phyloP scores from a whole-genome alignment of 2,113 vertebrate species.

The Oncorhynchus gorbuscha region DNA sequence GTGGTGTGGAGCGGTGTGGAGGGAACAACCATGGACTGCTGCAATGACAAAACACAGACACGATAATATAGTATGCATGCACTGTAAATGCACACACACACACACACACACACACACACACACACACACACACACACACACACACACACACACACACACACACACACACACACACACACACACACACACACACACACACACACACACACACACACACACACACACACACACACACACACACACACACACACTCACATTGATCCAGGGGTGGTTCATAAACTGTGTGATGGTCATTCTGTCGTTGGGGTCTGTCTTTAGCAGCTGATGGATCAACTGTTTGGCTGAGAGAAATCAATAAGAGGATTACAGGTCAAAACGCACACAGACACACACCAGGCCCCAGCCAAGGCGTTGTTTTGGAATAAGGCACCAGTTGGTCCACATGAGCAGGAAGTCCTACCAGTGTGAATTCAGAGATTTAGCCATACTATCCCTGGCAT shows the following conservation, averaged over 20 bases:
- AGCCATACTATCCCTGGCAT: constrained; percentile 9
- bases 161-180: too few species aligned
- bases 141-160: too few species aligned
- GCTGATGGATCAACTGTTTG: constrained; percentile 90
- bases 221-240: constrained; percentile 1
- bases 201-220: too few species aligned
- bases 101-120: not conserved
- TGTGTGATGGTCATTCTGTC: constrained; percentile 94
- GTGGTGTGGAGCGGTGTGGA: constrained; percentile 94
- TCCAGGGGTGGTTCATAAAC: constrained; percentile 98
- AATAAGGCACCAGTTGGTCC: not conserved
- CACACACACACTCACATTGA: constrained; percentile 66
- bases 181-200: too few species aligned
- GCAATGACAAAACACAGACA: constrained; percentile 22
- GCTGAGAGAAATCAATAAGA: constrained; percentile 64
- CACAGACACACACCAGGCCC: constrained; percentile 5
- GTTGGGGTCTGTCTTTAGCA: constrained; percentile 94
- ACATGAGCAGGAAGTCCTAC: not conserved
- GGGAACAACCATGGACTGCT: constrained; percentile 93
- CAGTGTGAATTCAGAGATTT: not conserved
- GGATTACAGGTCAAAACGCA: constrained; percentile 13
- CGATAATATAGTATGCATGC: too few species aligned
- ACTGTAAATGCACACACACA: too few species aligned
- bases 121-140: constrained; percentile 13
- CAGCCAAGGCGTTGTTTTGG: too few species aligned